Base-by-base conservation (phyloP, 1,140 invertebrate genomes). In the Leptinotarsa undecemlineata region DNA sequence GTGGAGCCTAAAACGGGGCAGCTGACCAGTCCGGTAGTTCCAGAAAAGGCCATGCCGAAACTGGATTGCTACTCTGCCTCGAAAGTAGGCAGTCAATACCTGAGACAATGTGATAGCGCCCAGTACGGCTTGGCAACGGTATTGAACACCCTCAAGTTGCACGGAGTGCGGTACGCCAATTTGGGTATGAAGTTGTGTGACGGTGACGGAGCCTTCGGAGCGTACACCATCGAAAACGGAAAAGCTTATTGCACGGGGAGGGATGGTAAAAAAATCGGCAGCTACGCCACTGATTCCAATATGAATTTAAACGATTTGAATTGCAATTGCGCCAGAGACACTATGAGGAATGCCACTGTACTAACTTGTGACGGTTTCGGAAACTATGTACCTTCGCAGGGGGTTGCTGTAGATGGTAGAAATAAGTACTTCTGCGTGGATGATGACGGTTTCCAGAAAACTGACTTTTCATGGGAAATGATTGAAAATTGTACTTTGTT, bases 21-120 rank as follows among this genome's bases (percentile, higher is more conserved):
- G 48, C 83, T 88, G 0, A 86, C 83, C 15, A 82, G 86, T 0
- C 73, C 81, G 4, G 84, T 88, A 0, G 85, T 91, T 3, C 86
- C 86, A 1, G 85, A 89, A 75, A 80, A 76, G n/a, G 84, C 89
- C 47, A 87, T 88, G 82, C 83, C 77, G 8, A 79, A 83, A 47
- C 81, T 91, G 20, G 87, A 87, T 14, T 91, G 90, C 79, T 90
- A 78, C 67, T 42, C 51, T 42, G 33, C 57, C 47, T 42, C 70
- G 8, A 68, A 15, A 2, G 69, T 80, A 0, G 89, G 89, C 4
- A 82, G 83, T 33, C 84, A 87, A 79, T 91, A 91, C 78, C 78
- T 90, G 61, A 82, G 89, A 77, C 85, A 87, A 82, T 91, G 90
- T 81, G 89, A 90, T 80, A 90, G 89, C 81, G 77, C 87, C 26